Evolutionary conservation across 2,797 vertebrate genomes (phyloP), one percentile per base, ranked within the genome.

Genomic region (Falco concolor): DNA sequence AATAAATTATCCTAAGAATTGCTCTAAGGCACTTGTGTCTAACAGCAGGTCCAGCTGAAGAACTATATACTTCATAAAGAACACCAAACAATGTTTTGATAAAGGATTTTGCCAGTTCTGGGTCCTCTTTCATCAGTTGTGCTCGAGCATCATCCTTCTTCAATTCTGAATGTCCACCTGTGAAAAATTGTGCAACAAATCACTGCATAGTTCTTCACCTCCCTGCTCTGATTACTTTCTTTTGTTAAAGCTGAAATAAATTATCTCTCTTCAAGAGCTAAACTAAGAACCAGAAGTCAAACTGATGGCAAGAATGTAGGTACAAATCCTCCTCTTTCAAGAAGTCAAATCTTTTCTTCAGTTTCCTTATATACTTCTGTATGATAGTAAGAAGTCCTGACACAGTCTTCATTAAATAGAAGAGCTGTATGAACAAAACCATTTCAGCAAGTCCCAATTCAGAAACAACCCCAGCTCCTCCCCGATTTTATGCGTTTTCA

Each of bases 1-100:
- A 99, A 98, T 98, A 99, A 98, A 99, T 99, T 98, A 99, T 99
- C 98, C 99, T 99, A 98, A 99, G 99, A 98, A 99, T 99, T 99
- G 99, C 99, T 99, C 99, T 99, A 99, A 99, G 99, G 99, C 99
- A 99, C 99, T 99, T 99, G 98, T 99, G 99, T 99, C 99, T 99
- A 98, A 99, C 99, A 87, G 99, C 99, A 95, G 99, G 99, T 96
- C 99, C 99, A 96, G 99, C 99, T 44, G 99, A 99, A 95, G 99
- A 99, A 98, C 99, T 99, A 98, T 99, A 99, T 76, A 99, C 99
- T 98, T 99, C 99, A 97, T 99, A 99, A 97, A 99, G 98, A 97
- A 99, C 99, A 96, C 99, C 99, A 95, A 99, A 99, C 90, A 99
- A 98, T 53, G 99, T 99, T 98, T 99, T 99, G 97, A 99, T 99